Conservation (phyloP, 2,797 vertebrate species). For the Enoplosus armatus region DNA sequence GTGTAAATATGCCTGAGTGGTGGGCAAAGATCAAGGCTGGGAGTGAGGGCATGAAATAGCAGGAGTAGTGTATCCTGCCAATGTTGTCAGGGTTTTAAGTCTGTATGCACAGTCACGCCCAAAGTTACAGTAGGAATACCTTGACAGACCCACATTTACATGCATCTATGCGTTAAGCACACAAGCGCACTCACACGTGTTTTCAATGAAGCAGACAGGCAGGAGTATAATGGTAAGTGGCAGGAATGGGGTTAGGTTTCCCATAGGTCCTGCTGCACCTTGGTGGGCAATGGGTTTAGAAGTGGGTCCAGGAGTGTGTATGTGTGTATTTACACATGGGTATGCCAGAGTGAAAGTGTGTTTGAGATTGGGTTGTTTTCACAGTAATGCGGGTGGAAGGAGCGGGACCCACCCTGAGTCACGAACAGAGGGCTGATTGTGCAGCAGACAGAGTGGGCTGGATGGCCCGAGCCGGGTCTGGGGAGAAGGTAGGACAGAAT, state of each 20-base stretch:
- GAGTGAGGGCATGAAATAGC: slow-evolving; percentile 49
- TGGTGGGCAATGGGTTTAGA: slow-evolving; percentile 76
- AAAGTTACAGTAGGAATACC: slow-evolving; percentile 57
- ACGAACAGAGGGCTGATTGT: slow-evolving; percentile 85
- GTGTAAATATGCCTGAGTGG: slow-evolving; percentile 53
- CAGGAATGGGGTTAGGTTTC: slow-evolving; percentile 80
- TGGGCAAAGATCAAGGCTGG: slow-evolving; percentile 60
- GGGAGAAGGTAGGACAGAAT: slow-evolving; percentile 59
- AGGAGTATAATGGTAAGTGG: slow-evolving; percentile 82
- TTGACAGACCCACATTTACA: slow-evolving; percentile 61
- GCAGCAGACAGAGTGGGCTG: slow-evolving; percentile 67
- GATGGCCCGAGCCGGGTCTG: slow-evolving; percentile 55
- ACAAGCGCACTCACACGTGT: slow-evolving; percentile 71
- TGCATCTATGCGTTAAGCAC: slow-evolving; percentile 61
- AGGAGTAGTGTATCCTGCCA: slow-evolving; percentile 47
- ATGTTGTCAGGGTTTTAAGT: slow-evolving; percentile 54
- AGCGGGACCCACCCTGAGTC: slow-evolving; percentile 77
- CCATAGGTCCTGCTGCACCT: slow-evolving; percentile 71
- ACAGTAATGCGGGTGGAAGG: slow-evolving; percentile 77
- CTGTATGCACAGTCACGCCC: slow-evolving; percentile 68
- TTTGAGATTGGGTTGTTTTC: slow-evolving; percentile 85
- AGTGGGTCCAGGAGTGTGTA: slow-evolving; percentile 69
- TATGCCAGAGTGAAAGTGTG: slow-evolving; percentile 73
- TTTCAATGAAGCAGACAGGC: slow-evolving; percentile 81
- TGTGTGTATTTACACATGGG: slow-evolving; percentile 76